These are phyloP conservation scores for Buathra laborator DNA, from an alignment of 2,888 invertebrate genomes.

Conservation along the genomic window DNA sequence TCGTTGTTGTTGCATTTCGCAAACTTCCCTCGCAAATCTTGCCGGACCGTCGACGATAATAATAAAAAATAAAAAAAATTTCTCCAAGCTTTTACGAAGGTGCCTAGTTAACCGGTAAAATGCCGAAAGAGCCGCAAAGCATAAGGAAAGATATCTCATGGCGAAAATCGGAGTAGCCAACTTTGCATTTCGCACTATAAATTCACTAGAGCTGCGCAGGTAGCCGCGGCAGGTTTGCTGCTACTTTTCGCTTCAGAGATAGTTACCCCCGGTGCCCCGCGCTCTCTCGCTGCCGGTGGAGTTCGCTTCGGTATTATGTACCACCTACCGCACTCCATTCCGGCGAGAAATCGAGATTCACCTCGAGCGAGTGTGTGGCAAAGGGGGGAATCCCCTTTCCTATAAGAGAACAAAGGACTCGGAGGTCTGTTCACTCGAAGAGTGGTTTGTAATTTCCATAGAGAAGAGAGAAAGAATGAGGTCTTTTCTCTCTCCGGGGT, in stretches of 20 bases:
- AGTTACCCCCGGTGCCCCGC: slow-evolving; percentile 10
- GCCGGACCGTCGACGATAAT: not conserved
- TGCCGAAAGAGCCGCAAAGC: not conserved
- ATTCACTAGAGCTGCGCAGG: slow-evolving; percentile 35
- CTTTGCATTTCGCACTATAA: slow-evolving; percentile 45
- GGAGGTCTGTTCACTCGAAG: slow-evolving; percentile 49
- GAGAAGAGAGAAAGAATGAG: slow-evolving; percentile 29
- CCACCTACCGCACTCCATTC: slow-evolving; percentile 18
- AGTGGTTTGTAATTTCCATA: slow-evolving; percentile 55
- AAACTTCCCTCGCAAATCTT: slow-evolving; percentile 38
- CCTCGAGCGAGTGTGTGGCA: slow-evolving; percentile 24
- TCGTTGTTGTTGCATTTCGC: slow-evolving; percentile 22
- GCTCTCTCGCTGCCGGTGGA: slow-evolving; percentile 21
- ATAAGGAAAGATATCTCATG: slow-evolving; percentile 10
- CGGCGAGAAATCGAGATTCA: slow-evolving; percentile 48
- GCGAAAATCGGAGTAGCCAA: slow-evolving; percentile 45
- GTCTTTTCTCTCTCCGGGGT: not conserved
- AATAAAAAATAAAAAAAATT: not conserved
- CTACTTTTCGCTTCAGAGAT: slow-evolving; percentile 32
- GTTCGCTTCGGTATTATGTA: slow-evolving; percentile 17
- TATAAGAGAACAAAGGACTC: slow-evolving; percentile 49
- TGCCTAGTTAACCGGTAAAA: not conserved
- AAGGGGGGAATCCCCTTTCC: slow-evolving; percentile 14
- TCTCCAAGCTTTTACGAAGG: not conserved
- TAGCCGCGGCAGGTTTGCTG: slow-evolving; percentile 14